These are phyloP conservation scores for Sarcophaga variegata DNA, from an alignment of 2,888 invertebrate species.

Conservation along the genomic window DNA sequence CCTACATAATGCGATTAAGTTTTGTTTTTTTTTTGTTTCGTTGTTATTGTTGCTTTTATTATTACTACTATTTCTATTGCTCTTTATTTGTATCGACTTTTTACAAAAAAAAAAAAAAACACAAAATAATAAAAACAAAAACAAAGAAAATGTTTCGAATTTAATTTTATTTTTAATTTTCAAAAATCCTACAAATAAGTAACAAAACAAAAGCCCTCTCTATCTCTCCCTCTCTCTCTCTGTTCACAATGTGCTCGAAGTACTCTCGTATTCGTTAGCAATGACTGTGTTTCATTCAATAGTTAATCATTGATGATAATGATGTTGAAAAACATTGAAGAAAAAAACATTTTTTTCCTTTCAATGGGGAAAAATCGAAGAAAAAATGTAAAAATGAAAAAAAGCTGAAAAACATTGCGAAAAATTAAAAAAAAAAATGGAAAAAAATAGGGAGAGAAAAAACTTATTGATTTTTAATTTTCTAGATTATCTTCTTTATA, in stretches of 20 bases:
- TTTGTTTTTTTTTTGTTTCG: conserved; percentile 15
- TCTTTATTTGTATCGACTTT: conserved; percentile 39
- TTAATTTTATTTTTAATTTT: conserved; percentile 64
- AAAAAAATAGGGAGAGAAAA: conserved; percentile 32
- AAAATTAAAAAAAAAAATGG: background rate
- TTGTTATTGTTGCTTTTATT: conserved; percentile 30
- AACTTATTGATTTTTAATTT: conserved; percentile 72
- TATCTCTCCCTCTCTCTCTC: too few relatives aligned
- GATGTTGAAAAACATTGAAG: conserved; percentile 11
- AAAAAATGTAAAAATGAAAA: conserved; percentile 24
- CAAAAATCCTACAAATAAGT: conserved; percentile 63
- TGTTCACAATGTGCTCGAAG: background rate
- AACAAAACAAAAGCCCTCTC: conserved; percentile 52
- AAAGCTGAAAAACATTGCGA: conserved; percentile 8
- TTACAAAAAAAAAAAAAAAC: background rate
- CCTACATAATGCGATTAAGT: conserved; percentile 66
- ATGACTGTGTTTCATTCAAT: background rate
- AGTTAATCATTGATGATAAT: conserved; percentile 51
- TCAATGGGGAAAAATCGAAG: conserved; percentile 41
- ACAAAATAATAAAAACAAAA: background rate
- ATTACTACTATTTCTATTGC: conserved; percentile 25
- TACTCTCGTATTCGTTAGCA: background rate
- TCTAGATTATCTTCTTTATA: conserved; percentile 70
- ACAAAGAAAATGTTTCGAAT: conserved; percentile 48
- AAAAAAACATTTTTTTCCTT: background rate